phyloP scores from a whole-genome alignment of 2,888 invertebrate genomes.

The Teinopalpus imperialis region DNA sequence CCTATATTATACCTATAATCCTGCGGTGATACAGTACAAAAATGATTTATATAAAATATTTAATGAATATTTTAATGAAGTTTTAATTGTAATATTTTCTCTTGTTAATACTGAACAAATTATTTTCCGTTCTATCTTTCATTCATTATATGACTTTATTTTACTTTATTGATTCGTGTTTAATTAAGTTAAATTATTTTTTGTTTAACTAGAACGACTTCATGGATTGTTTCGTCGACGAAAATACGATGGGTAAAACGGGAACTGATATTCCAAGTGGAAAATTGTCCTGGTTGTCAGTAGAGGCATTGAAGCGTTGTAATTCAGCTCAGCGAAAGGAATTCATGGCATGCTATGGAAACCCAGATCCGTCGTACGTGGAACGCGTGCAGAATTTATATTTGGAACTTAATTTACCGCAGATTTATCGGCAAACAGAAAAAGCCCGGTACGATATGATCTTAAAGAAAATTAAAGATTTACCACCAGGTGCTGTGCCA shows the following conservation, averaged over 20 bases:
- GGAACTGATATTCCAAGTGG: conserved; percentile 96
- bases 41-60: too few species aligned
- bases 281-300: conserved; percentile 96
- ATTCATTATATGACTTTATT: too few species aligned
- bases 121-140: too few species aligned
- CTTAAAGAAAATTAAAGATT: conserved; percentile 9
- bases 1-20: too few species aligned
- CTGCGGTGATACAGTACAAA: too few species aligned
- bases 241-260: conserved; percentile 90
- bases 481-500: conserved; percentile 12
- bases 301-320: conserved; percentile 89
- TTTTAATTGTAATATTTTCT: too few species aligned
- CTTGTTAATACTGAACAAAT: too few species aligned
- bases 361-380: conserved; percentile 83
- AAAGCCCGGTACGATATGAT: conserved; percentile 86
- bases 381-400: conserved; percentile 58
- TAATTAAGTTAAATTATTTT: too few species aligned
- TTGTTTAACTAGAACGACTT: conserved; percentile 85
- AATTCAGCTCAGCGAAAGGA: conserved; percentile 81
- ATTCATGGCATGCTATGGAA: conserved; percentile 86
- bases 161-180: too few species aligned
- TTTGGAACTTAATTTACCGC: conserved; percentile 85
- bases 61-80: too few species aligned
- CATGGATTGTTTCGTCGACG: conserved; percentile 93
- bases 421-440: conserved; percentile 87